phyloP scores from a whole-genome alignment of 2,888 invertebrate genomes.

The Bruchidius siliquastri region DNA sequence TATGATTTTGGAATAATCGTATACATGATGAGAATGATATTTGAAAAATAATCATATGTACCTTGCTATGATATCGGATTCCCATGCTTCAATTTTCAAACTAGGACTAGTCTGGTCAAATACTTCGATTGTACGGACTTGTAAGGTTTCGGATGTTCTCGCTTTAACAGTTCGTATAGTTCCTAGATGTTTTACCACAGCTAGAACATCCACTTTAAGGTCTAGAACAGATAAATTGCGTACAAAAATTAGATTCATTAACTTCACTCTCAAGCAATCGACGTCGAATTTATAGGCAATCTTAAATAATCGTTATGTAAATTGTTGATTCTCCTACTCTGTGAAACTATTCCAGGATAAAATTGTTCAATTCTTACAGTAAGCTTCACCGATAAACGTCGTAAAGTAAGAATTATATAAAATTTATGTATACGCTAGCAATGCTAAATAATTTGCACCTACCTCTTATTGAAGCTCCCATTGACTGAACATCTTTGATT shows the following conservation, averaged over 20 bases:
- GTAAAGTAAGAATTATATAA: too few relatives aligned
- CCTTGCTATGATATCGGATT: conserved; percentile 64
- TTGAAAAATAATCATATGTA: conserved; percentile 26
- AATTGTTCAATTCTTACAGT: too few relatives aligned
- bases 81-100: conserved; percentile 62
- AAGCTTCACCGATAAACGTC: too few relatives aligned
- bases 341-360: too few relatives aligned
- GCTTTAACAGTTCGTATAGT: conserved; percentile 60
- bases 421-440: too few relatives aligned
- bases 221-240: conserved; percentile 29
- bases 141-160: conserved; percentile 55
- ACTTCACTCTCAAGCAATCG: too few relatives aligned
- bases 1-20: too few relatives aligned
- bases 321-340: too few relatives aligned
- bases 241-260: not conserved
- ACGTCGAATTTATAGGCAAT: too few relatives aligned
- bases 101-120: conserved; percentile 59
- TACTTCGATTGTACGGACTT: conserved; percentile 62
- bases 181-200: conserved; percentile 60
- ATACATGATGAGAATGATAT: too few relatives aligned
- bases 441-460: not conserved
- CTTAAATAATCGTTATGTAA: too few relatives aligned
- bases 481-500: conserved; percentile 53
- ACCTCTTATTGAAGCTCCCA: conserved; percentile 40
- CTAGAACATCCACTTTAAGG: conserved; percentile 62